phyloP scores from a whole-genome alignment of 2,888 invertebrate species.

The Eristalis intricaria region DNA sequence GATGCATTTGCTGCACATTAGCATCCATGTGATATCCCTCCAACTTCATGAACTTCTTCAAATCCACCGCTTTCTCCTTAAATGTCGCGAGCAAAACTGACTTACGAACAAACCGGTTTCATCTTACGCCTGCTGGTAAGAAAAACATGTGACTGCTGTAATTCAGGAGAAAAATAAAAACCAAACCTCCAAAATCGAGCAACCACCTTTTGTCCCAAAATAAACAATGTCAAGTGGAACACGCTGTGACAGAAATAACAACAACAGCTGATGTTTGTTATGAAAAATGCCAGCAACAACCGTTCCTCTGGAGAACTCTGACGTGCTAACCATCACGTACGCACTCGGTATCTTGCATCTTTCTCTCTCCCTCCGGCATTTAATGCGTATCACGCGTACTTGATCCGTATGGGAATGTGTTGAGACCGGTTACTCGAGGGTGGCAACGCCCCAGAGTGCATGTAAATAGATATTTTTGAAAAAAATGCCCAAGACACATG shows the following conservation, averaged over 20 bases:
- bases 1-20: too few species aligned
- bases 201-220: slow-evolving; percentile 6
- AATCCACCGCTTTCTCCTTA: too few species aligned
- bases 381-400: not conserved
- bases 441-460: not conserved
- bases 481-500: not conserved
- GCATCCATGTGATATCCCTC: too few species aligned
- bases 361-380: not conserved
- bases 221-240: slow-evolving; percentile 10
- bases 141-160: not conserved
- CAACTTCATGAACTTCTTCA: too few species aligned
- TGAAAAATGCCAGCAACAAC: slow-evolving; percentile 20
- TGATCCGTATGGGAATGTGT: not conserved
- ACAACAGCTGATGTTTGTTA: slow-evolving; percentile 51
- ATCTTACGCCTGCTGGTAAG: not conserved
- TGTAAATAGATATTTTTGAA: not conserved
- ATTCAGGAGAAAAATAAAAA: not conserved
- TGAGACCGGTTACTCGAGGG: not conserved
- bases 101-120: not conserved
- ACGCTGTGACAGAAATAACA: not conserved
- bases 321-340: slow-evolving; percentile 53
- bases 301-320: not conserved
- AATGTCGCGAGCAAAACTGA: too few species aligned
- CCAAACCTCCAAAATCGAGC: not conserved
- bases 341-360: slow-evolving; percentile 7